These are phyloP conservation scores for Synanthedon andrenaeformis DNA, from an alignment of 2,888 invertebrate genomes.

Conservation along the genomic window DNA sequence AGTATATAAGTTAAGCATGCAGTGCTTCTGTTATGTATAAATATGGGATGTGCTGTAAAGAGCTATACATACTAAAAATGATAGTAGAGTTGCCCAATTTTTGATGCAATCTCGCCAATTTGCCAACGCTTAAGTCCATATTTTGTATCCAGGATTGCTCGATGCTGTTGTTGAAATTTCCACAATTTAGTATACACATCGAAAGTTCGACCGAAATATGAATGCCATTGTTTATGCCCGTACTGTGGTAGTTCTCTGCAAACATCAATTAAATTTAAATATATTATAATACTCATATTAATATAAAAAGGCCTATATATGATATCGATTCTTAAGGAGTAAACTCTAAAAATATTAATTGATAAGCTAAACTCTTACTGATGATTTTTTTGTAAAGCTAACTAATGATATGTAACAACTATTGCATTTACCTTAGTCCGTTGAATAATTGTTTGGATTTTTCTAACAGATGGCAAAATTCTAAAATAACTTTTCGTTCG, in stretches of 20 bases:
- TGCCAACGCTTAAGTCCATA: conserved; percentile 98
- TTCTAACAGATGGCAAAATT: conserved; percentile 95
- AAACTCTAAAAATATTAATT: background rate
- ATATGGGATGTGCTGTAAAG: too few relatives aligned
- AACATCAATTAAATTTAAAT: conserved; percentile 10
- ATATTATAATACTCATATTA: background rate
- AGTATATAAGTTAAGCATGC: too few relatives aligned
- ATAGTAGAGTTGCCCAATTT: conserved; percentile 98
- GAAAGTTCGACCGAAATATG: conserved; percentile 96
- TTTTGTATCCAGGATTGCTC: conserved; percentile 89
- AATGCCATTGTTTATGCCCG: conserved; percentile 98
- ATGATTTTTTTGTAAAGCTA: too few relatives aligned
- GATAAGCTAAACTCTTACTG: too few relatives aligned
- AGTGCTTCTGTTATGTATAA: too few relatives aligned
- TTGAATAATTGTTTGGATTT: conserved; percentile 98
- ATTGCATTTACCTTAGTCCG: conserved; percentile 79
- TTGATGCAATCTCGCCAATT: conserved; percentile 98
- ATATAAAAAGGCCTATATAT: too few relatives aligned
- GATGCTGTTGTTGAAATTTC: conserved; percentile 98
- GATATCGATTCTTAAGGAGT: too few relatives aligned
- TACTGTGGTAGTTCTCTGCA: conserved; percentile 95
- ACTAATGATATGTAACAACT: too few relatives aligned
- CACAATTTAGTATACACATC: conserved; percentile 97
- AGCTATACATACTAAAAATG: conserved; percentile 90
- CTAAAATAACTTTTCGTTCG: conserved; percentile 92